These are phyloP conservation scores for Phalera bucephala DNA, from an alignment of 2,888 invertebrate species.

Conservation along the genomic window DNA sequence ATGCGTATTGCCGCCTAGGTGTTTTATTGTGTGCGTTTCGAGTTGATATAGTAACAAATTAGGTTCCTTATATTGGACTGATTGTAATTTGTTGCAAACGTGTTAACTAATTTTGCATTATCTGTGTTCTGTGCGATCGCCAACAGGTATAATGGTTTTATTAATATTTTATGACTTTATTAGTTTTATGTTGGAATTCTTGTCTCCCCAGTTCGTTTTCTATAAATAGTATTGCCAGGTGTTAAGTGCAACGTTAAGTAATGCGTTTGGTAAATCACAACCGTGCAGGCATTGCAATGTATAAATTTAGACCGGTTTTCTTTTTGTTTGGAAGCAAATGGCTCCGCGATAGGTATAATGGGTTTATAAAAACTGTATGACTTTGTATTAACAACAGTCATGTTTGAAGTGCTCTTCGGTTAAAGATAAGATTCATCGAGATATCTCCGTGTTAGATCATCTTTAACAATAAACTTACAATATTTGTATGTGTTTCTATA, in stretches of 20 bases:
- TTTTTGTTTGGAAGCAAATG: conserved; percentile 19
- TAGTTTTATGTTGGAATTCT: conserved; percentile 6
- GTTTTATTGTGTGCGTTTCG: conserved; percentile 18
- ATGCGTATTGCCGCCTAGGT: conserved; percentile 7
- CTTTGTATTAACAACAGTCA: not conserved
- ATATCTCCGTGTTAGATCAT: conserved; percentile 1
- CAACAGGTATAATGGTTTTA: not conserved
- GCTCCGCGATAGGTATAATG: not conserved
- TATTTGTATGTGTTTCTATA: too few species aligned
- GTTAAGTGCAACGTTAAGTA: conserved; percentile 40
- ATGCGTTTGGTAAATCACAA: conserved; percentile 45
- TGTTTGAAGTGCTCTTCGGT: not conserved
- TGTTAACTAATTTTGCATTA: conserved; percentile 10
- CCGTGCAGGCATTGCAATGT: conserved; percentile 32
- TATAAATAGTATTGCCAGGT: conserved; percentile 55
- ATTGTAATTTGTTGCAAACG: conserved; percentile 18
- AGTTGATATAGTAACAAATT: conserved; percentile 1
- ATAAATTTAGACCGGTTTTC: conserved; percentile 16
- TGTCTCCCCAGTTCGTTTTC: conserved; percentile 21
- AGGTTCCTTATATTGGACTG: conserved; percentile 25
- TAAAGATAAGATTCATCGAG: not conserved
- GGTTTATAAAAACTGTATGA: not conserved
- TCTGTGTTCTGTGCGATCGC: not conserved
- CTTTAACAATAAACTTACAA: too few species aligned
- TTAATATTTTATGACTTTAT: not conserved